Base-by-base conservation (phyloP, 92 coral and sea anemone species). In the Parazoanthus atlanticus region DNA sequence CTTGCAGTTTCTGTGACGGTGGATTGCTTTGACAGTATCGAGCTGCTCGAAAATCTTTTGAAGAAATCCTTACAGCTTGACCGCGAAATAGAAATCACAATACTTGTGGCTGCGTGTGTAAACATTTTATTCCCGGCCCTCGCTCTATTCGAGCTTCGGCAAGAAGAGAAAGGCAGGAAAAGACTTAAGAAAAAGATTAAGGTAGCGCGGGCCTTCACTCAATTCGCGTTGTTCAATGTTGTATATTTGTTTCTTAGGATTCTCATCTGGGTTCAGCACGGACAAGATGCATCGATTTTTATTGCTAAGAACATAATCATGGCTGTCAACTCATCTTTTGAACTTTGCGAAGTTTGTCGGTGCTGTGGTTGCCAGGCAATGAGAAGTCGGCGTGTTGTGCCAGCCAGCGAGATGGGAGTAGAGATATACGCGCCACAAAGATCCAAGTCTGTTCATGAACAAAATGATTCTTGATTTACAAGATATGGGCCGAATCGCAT, bases 311-410 rank as follows among this genome's bases (percentile, higher is more conserved):
- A 84, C 66, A 41, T 70, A n/a, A 84, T 84, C 19, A 84, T 84
- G 87, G 87, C 87, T 10, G 87, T 84, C 25, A 84, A 84, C 36
- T 43, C 87, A n/a, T 84, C 87, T 3, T 84, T 84, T 84, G 87
- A 84, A 46, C 87, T 84, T 31, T 84, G 87, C 25, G 87, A 84
- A 32, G 78, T 84, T 16, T 67, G 78, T 19, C 78, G 79, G 23
- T 84, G 87, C 30, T 84, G 87, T 70, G 87, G 87, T 40, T 84
- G 87, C 64, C 87, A 84, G 10, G 77, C 87, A 46, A 46, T 70
- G 69, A 43, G 87, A 28, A 71, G 78, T 69, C 78, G 87, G 2
- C 76, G 87, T 15, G 79, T 84, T 84, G 87, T 30, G 0, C 87
- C 87, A 3, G 87, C 87, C 25, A 84, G 87, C 47, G 87, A 84